These are phyloP conservation scores for Pristionchus mayeri DNA, from an alignment of 2,888 invertebrate species.

Conservation along the genomic window DNA sequence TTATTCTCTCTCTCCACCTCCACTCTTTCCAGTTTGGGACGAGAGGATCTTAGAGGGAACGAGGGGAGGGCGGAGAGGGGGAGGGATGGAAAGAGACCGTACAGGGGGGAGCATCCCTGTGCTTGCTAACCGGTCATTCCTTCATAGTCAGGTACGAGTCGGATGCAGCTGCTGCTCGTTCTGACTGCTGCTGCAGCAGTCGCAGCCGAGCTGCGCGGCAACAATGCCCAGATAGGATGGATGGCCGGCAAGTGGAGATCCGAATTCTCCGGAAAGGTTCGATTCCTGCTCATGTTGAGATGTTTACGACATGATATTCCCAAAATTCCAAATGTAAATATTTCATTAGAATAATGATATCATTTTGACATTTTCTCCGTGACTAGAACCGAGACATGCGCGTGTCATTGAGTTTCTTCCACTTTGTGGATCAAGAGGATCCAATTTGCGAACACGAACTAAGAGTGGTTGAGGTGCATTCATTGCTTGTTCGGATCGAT, in stretches of 20 bases:
- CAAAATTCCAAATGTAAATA: background rate
- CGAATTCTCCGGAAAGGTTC: constrained; percentile 76
- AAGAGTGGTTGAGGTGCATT: background rate
- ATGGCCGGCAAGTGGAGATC: constrained; percentile 76
- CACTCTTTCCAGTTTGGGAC: constrained; percentile 49
- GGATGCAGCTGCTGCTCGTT: constrained; percentile 31
- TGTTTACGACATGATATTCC: too few species aligned
- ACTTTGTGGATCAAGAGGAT: constrained; percentile 9
- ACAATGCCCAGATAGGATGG: constrained; percentile 74
- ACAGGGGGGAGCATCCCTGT: background rate
- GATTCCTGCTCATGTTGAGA: too few species aligned
- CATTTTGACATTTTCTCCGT: too few species aligned
- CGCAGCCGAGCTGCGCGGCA: constrained; percentile 54
- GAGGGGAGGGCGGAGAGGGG: constrained; percentile 10
- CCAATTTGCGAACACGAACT: constrained; percentile 21
- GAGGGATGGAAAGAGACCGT: background rate
- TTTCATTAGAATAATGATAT: too few species aligned
- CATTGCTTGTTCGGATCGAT: background rate
- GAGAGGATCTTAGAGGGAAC: constrained; percentile 24
- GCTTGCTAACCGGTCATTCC: constrained; percentile 47
- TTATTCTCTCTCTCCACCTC: constrained; percentile 45
- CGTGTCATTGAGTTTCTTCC: background rate
- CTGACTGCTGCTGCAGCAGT: constrained; percentile 29
- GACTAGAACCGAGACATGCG: background rate
- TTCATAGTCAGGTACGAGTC: constrained; percentile 21